A percentile compares a stretch with the other conserved stretches of the same genome.
Conservation (phyloP, 2,888 invertebrate genomes). For the Chesias legatella region DNA sequence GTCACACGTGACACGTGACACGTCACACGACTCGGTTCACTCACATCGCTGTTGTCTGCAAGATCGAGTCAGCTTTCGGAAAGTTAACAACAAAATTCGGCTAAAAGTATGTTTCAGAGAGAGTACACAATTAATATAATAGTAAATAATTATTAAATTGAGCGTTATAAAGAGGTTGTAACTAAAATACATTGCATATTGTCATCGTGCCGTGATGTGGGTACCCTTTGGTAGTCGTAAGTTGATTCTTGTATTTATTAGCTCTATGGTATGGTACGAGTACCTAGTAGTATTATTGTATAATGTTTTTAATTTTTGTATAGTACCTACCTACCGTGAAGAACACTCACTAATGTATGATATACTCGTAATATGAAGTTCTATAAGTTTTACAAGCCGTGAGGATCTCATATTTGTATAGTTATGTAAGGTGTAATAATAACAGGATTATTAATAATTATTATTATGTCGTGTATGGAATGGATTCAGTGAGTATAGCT, state of each 20-base stretch:
- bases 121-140: conserved; percentile 59
- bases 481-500: conserved; percentile 32
- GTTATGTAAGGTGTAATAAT: conserved; percentile 69
- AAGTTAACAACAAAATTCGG: conserved; percentile 27
- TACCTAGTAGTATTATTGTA: conserved; percentile 74
- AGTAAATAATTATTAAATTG: conserved; percentile 64
- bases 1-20: conserved; percentile 8
- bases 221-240: conserved; percentile 65
- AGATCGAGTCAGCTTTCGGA: conserved; percentile 9
- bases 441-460: conserved; percentile 41
- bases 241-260: conserved; percentile 75
- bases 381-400: conserved; percentile 63
- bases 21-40: conserved; percentile 1
- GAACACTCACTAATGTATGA: conserved; percentile 63
- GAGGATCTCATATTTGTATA: conserved; percentile 64
- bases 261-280: conserved; percentile 72
- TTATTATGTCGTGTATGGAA: conserved; percentile 32
- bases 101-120: conserved; percentile 57
- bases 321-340: conserved; percentile 72
- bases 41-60: conserved; percentile 1
- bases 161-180: conserved; percentile 76
- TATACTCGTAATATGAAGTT: conserved; percentile 60
- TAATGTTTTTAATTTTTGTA: conserved; percentile 80
- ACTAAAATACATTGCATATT: conserved; percentile 62
- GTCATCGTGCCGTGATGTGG: conserved; percentile 55